These are phyloP conservation scores for Andrena hattorfiana DNA, from an alignment of 2,888 invertebrate genomes.

Conservation along the genomic window DNA sequence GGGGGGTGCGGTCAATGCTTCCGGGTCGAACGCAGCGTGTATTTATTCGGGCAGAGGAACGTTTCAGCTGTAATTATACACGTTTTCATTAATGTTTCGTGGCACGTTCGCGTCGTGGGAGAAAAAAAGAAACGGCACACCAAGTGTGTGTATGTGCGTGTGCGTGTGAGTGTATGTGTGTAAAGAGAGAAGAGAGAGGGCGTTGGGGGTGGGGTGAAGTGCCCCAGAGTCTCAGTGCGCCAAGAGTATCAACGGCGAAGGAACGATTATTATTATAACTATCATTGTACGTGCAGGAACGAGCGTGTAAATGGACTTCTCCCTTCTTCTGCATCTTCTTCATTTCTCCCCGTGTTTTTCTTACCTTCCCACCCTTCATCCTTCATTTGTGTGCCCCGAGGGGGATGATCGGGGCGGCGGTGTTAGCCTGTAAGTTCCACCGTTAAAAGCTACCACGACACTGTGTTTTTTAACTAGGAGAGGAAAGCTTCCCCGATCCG, in stretches of 20 bases:
- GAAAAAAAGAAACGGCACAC: neutral
- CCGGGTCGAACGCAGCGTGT: slow-evolving; percentile 47
- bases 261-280: slow-evolving; percentile 61
- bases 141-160: neutral
- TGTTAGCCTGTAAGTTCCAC: slow-evolving; percentile 28
- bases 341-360: neutral
- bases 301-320: slow-evolving; percentile 44
- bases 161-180: too few species aligned
- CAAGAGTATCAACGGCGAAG: slow-evolving; percentile 31
- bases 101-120: slow-evolving; percentile 29
- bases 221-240: slow-evolving; percentile 8
- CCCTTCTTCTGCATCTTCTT: slow-evolving; percentile 39
- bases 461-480: neutral
- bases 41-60: slow-evolving; percentile 41
- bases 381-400: slow-evolving; percentile 24
- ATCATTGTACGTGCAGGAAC: slow-evolving; percentile 37
- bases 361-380: slow-evolving; percentile 16
- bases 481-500: neutral
- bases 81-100: slow-evolving; percentile 64
- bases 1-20: slow-evolving; percentile 33
- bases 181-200: neutral
- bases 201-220: neutral
- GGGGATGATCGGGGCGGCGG: neutral
- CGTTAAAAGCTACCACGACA: slow-evolving; percentile 16
- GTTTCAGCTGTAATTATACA: slow-evolving; percentile 61